A percentile compares a stretch with the other conserved stretches of the same genome.
phyloP scores from a whole-genome alignment of 2,113 vertebrate genomes.

The Siniperca knerii region DNA sequence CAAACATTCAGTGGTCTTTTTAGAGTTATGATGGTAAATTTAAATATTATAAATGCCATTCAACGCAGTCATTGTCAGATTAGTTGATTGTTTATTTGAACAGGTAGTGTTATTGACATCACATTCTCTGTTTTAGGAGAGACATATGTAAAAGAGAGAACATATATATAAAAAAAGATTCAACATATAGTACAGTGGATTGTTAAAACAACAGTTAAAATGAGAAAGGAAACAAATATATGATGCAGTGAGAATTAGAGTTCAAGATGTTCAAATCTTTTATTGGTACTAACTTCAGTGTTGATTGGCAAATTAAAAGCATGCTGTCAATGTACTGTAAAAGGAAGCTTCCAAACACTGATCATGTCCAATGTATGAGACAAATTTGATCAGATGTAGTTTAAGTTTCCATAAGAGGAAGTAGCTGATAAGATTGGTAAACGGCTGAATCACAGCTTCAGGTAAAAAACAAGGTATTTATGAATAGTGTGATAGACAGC shows the following conservation, averaged over 20 bases:
- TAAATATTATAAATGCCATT: conserved; percentile 1
- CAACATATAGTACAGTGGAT: background rate
- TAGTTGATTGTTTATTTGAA: background rate
- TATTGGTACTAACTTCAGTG: background rate
- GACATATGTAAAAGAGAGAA: background rate
- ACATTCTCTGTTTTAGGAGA: conserved; percentile 50
- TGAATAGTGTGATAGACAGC: conserved; percentile 9
- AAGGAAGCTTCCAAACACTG: background rate
- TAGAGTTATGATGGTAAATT: background rate
- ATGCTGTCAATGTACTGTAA: background rate
- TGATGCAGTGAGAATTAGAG: background rate
- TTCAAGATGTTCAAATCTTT: background rate
- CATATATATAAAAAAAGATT: background rate
- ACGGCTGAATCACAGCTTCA: background rate
- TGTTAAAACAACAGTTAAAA: background rate
- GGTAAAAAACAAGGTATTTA: conserved; percentile 14
- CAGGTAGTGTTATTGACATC: background rate
- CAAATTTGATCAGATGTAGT: background rate
- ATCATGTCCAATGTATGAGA: background rate
- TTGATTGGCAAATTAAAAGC: background rate
- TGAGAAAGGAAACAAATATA: background rate
- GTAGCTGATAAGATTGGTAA: background rate
- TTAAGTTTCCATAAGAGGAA: background rate
- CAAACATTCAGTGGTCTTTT: conserved; percentile 15
- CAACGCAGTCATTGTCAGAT: background rate